Evolutionary conservation across 1,140 invertebrate genomes (phyloP).

Genomic region (Camponotus vicinus): DNA sequence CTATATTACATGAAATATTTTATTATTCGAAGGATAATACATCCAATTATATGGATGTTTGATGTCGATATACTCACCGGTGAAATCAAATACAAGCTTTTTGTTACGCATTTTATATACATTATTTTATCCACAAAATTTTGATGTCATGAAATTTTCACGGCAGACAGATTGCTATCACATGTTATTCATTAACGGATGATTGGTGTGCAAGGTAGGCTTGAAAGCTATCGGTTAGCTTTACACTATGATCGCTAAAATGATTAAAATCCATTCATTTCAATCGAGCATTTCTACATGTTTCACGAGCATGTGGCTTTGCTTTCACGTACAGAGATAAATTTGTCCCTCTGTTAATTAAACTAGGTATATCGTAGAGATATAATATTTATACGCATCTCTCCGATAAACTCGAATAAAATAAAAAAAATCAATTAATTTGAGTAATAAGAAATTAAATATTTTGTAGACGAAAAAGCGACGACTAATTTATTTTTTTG

Average conservation of each 20-base stretch:
- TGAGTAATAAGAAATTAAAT: slow-evolving; percentile 3
- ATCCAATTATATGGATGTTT: neutral
- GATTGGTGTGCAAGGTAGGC: slow-evolving; percentile 3
- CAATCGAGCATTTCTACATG: slow-evolving; percentile 13
- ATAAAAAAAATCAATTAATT: slow-evolving; percentile 23
- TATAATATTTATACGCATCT: slow-evolving; percentile 8
- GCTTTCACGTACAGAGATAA: neutral
- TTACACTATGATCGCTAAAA: slow-evolving; percentile 12
- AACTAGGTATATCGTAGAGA: slow-evolving; percentile 29
- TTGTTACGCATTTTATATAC: slow-evolving; percentile 21
- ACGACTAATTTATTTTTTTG: neutral
- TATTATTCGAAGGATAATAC: slow-evolving; percentile 38
- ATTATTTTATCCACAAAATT: slow-evolving; percentile 38
- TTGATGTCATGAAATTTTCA: slow-evolving; percentile 34
- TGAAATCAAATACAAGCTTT: slow-evolving; percentile 33
- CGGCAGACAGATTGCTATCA: slow-evolving; percentile 12
- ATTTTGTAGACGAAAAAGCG: neutral
- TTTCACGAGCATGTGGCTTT: neutral
- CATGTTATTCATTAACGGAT: slow-evolving; percentile 44
- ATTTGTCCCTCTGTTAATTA: slow-evolving; percentile 35
- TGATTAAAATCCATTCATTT: slow-evolving; percentile 50
- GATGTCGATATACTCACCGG: neutral
- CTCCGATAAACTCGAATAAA: neutral
- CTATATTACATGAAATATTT: slow-evolving; percentile 47
- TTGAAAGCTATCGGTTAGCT: slow-evolving; percentile 41